Percentiles rank a stretch among this genome's conserved stretches.
Evolutionary conservation across 2,113 vertebrate genomes (phyloP).

Genomic region (Gallinago paraguaiae): DNA sequence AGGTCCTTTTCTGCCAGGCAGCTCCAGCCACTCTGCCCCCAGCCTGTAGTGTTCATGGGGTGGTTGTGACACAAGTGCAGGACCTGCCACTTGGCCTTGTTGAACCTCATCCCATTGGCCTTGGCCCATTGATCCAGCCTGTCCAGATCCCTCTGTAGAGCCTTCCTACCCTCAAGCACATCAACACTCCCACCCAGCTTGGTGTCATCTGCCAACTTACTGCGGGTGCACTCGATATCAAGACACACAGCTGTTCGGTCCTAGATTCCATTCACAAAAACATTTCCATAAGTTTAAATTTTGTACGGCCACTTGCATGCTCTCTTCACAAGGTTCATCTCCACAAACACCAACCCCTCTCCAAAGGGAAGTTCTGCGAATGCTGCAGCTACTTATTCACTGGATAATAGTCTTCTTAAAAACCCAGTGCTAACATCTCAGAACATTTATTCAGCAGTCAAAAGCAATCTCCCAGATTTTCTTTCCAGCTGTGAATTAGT

Average conservation of each 20-base stretch:
- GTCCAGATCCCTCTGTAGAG: no score
- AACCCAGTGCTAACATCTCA: background rate
- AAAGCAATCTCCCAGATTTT: conserved; percentile 3
- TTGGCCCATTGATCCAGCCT: no score
- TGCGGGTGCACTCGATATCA: no score
- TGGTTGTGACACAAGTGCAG: no score
- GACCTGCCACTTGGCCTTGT: no score
- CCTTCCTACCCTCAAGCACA: no score
- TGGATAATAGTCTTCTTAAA: background rate
- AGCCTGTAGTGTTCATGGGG: no score
- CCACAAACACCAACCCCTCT: background rate
- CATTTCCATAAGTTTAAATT: background rate
- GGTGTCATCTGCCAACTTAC: no score
- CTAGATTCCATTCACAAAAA: background rate
- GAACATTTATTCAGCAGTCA: background rate
- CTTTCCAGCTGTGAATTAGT: conserved; percentile 32
- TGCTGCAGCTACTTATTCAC: background rate
- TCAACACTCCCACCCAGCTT: no score
- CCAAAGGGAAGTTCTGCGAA: background rate
- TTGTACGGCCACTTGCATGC: fast-evolving
- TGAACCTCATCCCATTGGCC: no score
- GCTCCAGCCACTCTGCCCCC: no score
- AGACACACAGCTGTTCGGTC: background rate
- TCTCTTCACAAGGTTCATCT: background rate
- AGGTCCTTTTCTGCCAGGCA: no score